These are phyloP conservation scores for Poeciliopsis infans DNA, from an alignment of 2,797 vertebrate species.

Conservation along the genomic window DNA sequence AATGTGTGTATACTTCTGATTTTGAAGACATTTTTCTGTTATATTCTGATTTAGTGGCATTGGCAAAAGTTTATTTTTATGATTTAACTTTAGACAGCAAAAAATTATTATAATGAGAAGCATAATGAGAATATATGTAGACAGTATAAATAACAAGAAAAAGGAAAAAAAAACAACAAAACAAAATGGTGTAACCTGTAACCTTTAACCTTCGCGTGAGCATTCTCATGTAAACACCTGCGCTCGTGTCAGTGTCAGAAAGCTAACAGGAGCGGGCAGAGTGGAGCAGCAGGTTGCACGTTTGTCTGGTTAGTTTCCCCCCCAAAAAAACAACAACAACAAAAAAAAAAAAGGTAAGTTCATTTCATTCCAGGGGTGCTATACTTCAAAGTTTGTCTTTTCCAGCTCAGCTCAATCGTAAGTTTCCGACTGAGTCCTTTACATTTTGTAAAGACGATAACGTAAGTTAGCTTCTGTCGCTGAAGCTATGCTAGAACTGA, in stretches of 20 bases:
- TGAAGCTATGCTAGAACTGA: not conserved
- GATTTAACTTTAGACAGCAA: not conserved
- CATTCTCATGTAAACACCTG: not conserved
- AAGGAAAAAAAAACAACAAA: not conserved
- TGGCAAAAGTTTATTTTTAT: not conserved
- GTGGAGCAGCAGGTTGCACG: rapidly evolving
- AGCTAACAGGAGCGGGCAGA: not conserved
- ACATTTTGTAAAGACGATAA: no score
- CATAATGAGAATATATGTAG: no score
- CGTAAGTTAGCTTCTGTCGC: not conserved
- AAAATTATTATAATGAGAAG: not conserved
- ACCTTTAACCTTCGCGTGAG: not conserved
- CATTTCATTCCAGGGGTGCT: no score
- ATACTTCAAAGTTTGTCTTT: not conserved
- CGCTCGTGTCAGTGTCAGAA: not conserved
- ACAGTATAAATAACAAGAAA: not conserved
- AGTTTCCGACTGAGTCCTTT: not conserved
- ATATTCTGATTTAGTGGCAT: not conserved
- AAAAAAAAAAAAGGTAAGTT: not conserved
- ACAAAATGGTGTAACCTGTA: not conserved
- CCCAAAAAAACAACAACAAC: no score
- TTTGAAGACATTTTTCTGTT: not conserved
- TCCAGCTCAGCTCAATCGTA: not conserved
- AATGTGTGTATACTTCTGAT: not conserved
- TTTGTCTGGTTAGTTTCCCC: no score